A percentile compares a stretch with the other conserved stretches of the same genome.
These are phyloP conservation scores for Eriosoma lanigerum DNA, from an alignment of 1,140 invertebrate species.

Conservation along the genomic window DNA sequence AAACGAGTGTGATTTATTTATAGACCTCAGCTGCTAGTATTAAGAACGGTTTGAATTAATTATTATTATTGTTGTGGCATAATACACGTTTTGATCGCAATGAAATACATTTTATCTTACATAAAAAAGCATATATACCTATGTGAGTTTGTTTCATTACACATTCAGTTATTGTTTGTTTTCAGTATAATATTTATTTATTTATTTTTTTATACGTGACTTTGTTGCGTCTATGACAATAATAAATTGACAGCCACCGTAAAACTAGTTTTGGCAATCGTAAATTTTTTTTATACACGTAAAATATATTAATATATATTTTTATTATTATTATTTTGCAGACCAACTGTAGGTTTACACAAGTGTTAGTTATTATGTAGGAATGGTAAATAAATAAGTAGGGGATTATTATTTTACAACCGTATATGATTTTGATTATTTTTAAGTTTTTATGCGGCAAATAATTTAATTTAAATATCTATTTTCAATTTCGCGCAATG, in stretches of 20 bases:
- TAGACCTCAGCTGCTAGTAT: background rate
- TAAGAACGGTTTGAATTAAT: background rate
- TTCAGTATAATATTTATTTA: background rate
- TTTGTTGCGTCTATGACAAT: background rate
- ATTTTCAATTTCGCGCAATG: too few species aligned
- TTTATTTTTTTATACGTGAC: background rate
- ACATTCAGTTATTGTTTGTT: background rate
- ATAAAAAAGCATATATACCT: background rate
- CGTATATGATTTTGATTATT: background rate
- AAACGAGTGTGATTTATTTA: conserved; percentile 19
- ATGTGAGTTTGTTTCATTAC: background rate
- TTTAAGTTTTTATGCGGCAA: background rate
- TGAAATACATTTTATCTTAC: background rate
- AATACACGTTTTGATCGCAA: background rate
- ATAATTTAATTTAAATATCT: too few species aligned
- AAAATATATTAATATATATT: background rate
- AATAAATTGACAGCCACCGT: background rate
- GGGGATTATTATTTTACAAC: background rate
- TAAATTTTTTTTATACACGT: background rate
- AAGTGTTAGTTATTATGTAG: too few species aligned
- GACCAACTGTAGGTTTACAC: background rate
- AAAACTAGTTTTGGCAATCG: conserved; percentile 7
- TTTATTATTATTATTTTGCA: background rate
- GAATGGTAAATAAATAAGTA: background rate
- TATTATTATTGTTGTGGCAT: conserved; percentile 3